A percentile compares a stretch with the other conserved stretches of the same genome.
Evolutionary conservation across 2,113 vertebrate genomes (phyloP).

Genomic region (Oncorhynchus masou): DNA sequence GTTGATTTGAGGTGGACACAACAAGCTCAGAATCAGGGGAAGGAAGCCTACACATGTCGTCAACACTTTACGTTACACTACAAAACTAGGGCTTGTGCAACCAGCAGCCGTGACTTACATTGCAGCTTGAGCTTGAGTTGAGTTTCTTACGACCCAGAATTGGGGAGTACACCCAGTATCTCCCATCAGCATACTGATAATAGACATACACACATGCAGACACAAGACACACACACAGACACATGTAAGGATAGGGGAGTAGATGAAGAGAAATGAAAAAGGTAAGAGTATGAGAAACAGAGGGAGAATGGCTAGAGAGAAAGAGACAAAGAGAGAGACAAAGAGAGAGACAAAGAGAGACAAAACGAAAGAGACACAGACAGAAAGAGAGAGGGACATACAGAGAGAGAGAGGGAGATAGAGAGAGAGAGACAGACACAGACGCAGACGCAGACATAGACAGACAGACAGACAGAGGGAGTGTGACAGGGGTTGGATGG

Average conservation of each 20-base stretch:
- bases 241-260: background rate
- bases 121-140: slow-evolving; percentile 68
- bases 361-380: background rate
- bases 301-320: background rate
- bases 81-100: background rate
- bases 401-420: background rate
- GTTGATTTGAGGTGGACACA: too few relatives aligned
- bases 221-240: background rate
- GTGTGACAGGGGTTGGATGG: background rate
- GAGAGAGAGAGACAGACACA: background rate
- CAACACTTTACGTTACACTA: too few relatives aligned
- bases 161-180: slow-evolving; percentile 95
- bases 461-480: background rate
- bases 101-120: slow-evolving; percentile 62
- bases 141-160: slow-evolving; percentile 79
- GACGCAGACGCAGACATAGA: too few relatives aligned
- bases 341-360: background rate
- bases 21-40: too few relatives aligned
- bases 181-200: slow-evolving; percentile 89
- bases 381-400: background rate
- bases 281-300: background rate
- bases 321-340: slow-evolving; percentile 3
- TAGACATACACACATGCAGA: slow-evolving; percentile 22
- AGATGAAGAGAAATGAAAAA: background rate
- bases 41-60: too few relatives aligned